Percentiles rank a stretch among this genome's conserved stretches.
phyloP scores from a whole-genome alignment of 2,113 vertebrate species.

The Megaceryle maxima region DNA sequence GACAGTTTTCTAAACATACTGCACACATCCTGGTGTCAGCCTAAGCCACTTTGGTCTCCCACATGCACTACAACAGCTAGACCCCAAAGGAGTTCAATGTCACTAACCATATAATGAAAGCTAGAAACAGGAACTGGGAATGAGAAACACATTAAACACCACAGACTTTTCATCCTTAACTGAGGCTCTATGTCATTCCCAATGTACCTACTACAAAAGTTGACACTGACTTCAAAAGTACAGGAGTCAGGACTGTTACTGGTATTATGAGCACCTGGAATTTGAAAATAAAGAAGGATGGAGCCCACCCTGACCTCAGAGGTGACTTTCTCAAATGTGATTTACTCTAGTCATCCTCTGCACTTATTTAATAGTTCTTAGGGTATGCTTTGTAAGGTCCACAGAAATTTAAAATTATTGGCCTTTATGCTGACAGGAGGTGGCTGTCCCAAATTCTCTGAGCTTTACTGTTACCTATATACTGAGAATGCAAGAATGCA shows the following conservation, averaged over 20 bases:
- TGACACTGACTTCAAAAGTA: background rate
- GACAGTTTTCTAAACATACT: background rate
- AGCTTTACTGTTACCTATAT: background rate
- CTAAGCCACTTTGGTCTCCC: background rate
- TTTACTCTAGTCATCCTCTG: background rate
- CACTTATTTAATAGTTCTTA: background rate
- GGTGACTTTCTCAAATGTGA: background rate
- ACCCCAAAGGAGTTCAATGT: background rate
- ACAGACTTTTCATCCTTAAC: background rate
- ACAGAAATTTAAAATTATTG: background rate
- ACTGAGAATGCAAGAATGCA: background rate
- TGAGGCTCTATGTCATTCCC: background rate
- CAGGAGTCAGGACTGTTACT: background rate
- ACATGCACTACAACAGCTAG: background rate
- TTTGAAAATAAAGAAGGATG: background rate
- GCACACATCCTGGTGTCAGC: background rate
- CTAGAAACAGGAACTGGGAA: background rate
- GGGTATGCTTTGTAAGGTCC: background rate
- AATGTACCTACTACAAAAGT: background rate
- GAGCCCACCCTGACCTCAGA: background rate
- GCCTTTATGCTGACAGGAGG: background rate
- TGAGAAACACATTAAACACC: background rate
- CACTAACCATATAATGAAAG: fast-evolving
- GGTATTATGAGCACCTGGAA: background rate
- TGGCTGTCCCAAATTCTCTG: background rate